phyloP scores from a whole-genome alignment of 1,140 invertebrate species.

The Chrysomallon squamiferum region DNA sequence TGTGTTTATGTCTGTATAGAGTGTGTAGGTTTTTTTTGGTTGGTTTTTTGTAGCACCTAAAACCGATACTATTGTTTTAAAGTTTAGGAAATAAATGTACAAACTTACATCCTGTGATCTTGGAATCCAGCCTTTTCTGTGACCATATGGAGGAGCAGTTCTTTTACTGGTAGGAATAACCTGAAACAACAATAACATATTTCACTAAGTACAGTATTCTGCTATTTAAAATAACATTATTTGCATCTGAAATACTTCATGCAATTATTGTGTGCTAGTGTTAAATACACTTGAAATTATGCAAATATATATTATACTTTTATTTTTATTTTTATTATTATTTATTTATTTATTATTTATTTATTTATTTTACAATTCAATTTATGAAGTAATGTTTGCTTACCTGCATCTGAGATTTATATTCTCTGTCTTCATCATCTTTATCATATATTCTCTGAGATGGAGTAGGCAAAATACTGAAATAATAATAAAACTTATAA shows the following conservation, averaged over 20 bases:
- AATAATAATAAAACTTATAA: conserved; percentile 21
- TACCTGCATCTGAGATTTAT: conserved; percentile 61
- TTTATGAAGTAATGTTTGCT: conserved; percentile 57
- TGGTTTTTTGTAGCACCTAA: no score
- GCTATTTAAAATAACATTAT: background rate
- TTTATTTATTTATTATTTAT: no score
- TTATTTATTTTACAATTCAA: conserved; percentile 1
- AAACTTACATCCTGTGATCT: conserved; percentile 77
- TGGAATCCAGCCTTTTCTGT: conserved; percentile 94
- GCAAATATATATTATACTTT: no score
- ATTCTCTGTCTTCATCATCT: conserved; percentile 80
- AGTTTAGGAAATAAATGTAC: no score
- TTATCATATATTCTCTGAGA: conserved; percentile 85
- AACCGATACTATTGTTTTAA: no score
- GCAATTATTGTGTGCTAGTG: background rate
- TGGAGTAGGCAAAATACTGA: conserved; percentile 76
- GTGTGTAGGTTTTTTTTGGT: no score
- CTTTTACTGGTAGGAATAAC: conserved; percentile 78
- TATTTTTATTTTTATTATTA: no score
- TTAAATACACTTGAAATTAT: background rate
- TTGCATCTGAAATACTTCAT: background rate
- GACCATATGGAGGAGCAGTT: conserved; percentile 94
- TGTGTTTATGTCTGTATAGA: no score
- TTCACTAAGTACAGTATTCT: background rate
- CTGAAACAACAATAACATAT: conserved; percentile 23